A percentile compares a stretch with the other conserved stretches of the same genome.
These are phyloP conservation scores for Tetranychus piercei DNA, from an alignment of 2,888 invertebrate genomes.

Conservation along the genomic window DNA sequence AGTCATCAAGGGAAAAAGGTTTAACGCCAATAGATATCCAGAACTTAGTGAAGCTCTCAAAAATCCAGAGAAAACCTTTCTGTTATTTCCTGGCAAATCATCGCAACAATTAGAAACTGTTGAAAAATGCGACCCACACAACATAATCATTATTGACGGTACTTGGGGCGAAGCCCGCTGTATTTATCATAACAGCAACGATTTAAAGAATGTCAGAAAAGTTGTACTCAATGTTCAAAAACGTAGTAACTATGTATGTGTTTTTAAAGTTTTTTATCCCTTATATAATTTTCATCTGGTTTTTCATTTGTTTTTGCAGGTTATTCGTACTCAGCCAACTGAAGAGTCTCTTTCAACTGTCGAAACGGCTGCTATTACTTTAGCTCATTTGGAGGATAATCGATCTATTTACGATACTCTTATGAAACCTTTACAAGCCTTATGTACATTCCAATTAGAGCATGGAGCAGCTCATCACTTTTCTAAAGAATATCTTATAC, in stretches of 20 bases:
- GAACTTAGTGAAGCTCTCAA: constrained; percentile 12
- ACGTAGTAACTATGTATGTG: constrained; percentile 15
- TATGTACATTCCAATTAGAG: constrained; percentile 67
- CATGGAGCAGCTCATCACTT: constrained; percentile 85
- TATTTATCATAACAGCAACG: constrained; percentile 49
- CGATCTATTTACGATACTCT: constrained; percentile 36
- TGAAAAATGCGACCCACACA: background rate
- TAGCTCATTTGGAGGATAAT: constrained; percentile 18
- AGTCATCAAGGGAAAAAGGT: constrained; percentile 61
- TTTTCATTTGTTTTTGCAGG: background rate
- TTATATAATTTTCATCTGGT: background rate
- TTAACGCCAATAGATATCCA: constrained; percentile 43
- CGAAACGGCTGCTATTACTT: constrained; percentile 47
- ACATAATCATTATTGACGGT: constrained; percentile 58
- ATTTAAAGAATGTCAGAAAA: constrained; percentile 13
- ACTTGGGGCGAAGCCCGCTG: constrained; percentile 92
- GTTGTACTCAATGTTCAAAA: constrained; percentile 13
- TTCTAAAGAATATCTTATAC: constrained; percentile 66
- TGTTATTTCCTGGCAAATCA: constrained; percentile 7
- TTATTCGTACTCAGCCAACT: constrained; percentile 79
- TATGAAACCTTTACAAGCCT: constrained; percentile 55
- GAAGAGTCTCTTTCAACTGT: constrained; percentile 76
- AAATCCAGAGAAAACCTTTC: background rate
- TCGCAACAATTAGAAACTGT: background rate
- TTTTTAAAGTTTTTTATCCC: background rate